Evolutionary conservation across 1,140 invertebrate species (phyloP).

Genomic region (Zaprionus inermis): DNA sequence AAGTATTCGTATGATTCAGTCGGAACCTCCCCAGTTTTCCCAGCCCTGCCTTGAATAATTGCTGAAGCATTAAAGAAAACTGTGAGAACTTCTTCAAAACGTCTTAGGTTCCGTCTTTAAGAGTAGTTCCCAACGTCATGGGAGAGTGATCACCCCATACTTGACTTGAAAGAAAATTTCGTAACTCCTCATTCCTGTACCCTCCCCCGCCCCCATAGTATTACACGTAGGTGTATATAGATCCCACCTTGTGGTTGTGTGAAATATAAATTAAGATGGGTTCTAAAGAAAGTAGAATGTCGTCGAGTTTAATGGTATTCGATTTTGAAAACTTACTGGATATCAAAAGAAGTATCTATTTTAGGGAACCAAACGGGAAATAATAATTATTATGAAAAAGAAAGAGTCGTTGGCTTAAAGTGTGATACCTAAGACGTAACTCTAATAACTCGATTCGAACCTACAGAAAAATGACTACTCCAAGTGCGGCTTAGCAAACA

Average conservation of each 20-base stretch:
- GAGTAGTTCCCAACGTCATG: constrained; percentile 60
- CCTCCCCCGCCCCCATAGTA: background rate
- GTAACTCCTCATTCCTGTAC: constrained; percentile 22
- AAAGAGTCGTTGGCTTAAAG: too few species aligned
- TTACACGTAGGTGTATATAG: background rate
- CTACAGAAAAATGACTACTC: background rate
- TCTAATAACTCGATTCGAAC: background rate
- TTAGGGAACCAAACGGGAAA: too few species aligned
- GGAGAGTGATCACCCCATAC: constrained; percentile 61
- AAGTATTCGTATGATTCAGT: constrained; percentile 32
- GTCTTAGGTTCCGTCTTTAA: constrained; percentile 47
- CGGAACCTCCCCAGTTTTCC: constrained; percentile 35
- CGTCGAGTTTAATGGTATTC: background rate
- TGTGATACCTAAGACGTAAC: background rate
- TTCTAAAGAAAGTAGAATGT: background rate
- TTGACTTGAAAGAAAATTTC: constrained; percentile 29
- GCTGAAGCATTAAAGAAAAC: constrained; percentile 63
- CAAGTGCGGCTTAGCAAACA: background rate
- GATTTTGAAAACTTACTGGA: background rate
- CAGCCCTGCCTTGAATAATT: constrained; percentile 53
- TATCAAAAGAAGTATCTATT: background rate
- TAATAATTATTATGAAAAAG: too few species aligned
- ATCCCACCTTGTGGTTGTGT: background rate
- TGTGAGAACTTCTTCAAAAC: constrained; percentile 58
- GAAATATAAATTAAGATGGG: constrained; percentile 1